Evolutionary conservation across 2,888 invertebrate species (phyloP), one percentile per base, ranked within the genome.

Genomic region (Rapana venosa): DNA sequence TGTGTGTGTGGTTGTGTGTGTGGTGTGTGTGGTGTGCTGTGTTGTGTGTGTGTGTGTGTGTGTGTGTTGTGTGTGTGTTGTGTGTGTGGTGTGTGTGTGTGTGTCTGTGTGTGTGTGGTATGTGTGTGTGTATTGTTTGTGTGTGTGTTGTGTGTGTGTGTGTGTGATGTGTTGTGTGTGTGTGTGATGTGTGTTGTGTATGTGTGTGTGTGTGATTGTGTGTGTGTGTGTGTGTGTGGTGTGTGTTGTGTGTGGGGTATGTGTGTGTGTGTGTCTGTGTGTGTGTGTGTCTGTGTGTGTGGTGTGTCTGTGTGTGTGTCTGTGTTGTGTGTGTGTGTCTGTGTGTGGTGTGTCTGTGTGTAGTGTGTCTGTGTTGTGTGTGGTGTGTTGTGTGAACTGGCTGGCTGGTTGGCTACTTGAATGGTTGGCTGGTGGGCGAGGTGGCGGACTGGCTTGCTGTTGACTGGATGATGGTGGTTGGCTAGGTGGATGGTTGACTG

Each of bases 11-110:
- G 2, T 2, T 47, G 47, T 47, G 47, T 47, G 47, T 47, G 47
- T n/a, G n/a, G n/a, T n/a, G 74, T n/a, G 74, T n/a, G 74, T 4
- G 26, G 74, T n/a, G 74, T n/a, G 74, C n/a, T n/a, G n/a, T n/a
- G 26, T n/a, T n/a, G 74, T n/a, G n/a, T n/a, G 74, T 74, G 74
- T 74, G 74, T 74, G 74, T 74, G 74, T 74, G 74, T 74, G 74
- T 74, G 74, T 74, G 74, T 74, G 74, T 74, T 47, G 66, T 66
- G 66, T 66, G 66, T 5, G 66, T n/a, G n/a, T n/a, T 74, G 74
- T 74, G 74, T 74, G 74, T 74, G 74, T 30, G n/a, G 61, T 61
- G 61, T 15, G n/a, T 26, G 26, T 26, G 1, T 70, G 70, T 70
- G 17, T 70, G 70, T 70, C 26, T n/a, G 17, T 70, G 70, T n/a